Base-by-base conservation (phyloP, 2,113 vertebrate species). In the Propithecus coquereli region DNA sequence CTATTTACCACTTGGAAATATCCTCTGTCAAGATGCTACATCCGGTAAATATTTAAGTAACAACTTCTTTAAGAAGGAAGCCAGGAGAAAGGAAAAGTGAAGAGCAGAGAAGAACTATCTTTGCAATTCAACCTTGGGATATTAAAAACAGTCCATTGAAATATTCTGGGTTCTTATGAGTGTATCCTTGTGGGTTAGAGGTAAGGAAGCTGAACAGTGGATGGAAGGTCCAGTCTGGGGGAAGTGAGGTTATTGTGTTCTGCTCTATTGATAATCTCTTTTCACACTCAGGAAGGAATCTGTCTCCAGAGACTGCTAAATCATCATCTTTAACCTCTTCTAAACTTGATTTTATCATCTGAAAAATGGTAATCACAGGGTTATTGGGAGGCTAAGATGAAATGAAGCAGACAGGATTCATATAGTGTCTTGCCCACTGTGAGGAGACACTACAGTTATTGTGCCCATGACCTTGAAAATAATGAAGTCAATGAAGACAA, bases 161-260 rank as follows among this genome's bases (percentile, higher is more conserved):
- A 13, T 40, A n/a, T 50, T 57, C n/a, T 20, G 14, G 50, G 16
- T 2, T 9, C 25, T 68, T 76, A 6, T 4, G 7, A 37, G 34
- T 66, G 9, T n/a, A 5, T 32, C 52, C 63, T 63, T 77, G 17
- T 65, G 18, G 4, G 13, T 77, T 25, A 82, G 50, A 52, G 9
- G 10, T 27, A 37, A 71, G 59, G 50, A 45, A 43, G 2, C 22
- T 23, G 40, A 61, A 23, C 37, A 27, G 3, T 12, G 9, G 4
- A 43, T 40, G 8, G 8, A 70, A 5, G 22, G 12, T 50, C 23
- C 52, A 11, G 30, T 1, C 5, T 2, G 16, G 23, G 16, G 40
- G 8, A 66, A 76, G 1, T 43, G 27, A 40, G 1, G 6, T n/a
- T 25, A 10, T 10, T 0, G 3, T 52, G 32, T 37, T 40, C 16